These are phyloP conservation scores for Celastrina argiolus DNA, from an alignment of 2,888 invertebrate genomes.

Conservation along the genomic window DNA sequence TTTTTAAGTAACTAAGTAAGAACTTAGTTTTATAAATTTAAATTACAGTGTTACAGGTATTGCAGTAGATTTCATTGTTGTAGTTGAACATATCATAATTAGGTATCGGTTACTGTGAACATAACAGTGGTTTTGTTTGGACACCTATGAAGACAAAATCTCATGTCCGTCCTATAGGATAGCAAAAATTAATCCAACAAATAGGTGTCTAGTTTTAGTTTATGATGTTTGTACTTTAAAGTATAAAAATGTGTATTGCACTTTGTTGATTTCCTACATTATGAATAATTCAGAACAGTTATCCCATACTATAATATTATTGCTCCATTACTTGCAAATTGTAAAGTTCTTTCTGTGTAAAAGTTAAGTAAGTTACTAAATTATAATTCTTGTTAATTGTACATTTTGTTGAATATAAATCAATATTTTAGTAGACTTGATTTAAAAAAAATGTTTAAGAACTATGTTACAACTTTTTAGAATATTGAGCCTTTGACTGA, in stretches of 20 bases:
- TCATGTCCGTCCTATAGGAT: neutral
- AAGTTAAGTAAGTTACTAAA: too few relatives aligned
- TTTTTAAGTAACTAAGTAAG: neutral
- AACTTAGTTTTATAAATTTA: neutral
- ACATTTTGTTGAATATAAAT: neutral
- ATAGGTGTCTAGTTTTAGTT: neutral
- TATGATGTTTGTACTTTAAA: neutral
- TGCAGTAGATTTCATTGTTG: neutral
- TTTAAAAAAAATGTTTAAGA: neutral
- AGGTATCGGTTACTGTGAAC: neutral
- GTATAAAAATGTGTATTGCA: neutral
- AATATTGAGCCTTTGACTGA: neutral
- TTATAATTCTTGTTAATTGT: neutral
- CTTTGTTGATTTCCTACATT: neutral
- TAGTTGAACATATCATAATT: conserved; percentile 10
- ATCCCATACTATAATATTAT: neutral
- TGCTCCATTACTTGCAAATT: neutral
- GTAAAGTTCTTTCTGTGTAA: neutral
- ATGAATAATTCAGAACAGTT: neutral
- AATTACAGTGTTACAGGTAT: neutral
- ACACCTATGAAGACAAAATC: neutral
- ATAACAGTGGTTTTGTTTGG: neutral
- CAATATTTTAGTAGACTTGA: neutral
- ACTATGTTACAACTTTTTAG: too few relatives aligned
- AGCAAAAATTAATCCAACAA: neutral